Evolutionary conservation across 1,140 invertebrate species (phyloP).

Genomic region (Drosophila burlai): DNA sequence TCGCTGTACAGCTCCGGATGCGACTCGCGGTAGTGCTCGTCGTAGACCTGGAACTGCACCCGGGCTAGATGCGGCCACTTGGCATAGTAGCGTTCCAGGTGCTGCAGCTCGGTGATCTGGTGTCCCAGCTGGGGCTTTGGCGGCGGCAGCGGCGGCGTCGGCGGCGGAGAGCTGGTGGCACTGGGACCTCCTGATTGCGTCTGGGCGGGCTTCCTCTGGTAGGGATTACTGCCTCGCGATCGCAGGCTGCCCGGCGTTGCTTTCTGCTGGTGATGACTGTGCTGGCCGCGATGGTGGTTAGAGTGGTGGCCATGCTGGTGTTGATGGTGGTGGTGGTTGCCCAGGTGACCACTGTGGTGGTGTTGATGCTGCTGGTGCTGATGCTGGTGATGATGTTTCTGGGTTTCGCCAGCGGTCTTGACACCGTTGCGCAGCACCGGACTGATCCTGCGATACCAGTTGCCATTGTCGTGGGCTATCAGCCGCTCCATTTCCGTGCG

Average conservation of each 20-base stretch:
- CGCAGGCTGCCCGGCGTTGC: not conserved
- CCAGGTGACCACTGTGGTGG: conserved; percentile 26
- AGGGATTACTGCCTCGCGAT: conserved; percentile 39
- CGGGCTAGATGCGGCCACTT: conserved; percentile 81
- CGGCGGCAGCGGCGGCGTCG: conserved; percentile 53
- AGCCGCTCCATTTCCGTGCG: conserved; percentile 68
- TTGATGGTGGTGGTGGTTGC: conserved; percentile 34
- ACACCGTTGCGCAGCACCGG: conserved; percentile 71
- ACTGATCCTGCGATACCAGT: conserved; percentile 76
- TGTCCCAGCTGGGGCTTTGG: conserved; percentile 64
- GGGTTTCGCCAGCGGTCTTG: conserved; percentile 33
- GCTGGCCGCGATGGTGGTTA: conserved; percentile 32
- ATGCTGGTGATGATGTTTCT: conserved; percentile 29
- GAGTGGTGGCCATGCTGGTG: conserved; percentile 22
- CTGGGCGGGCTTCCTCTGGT: conserved; percentile 42
- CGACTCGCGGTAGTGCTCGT: conserved; percentile 69
- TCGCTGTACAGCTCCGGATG: conserved; percentile 70
- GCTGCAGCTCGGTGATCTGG: conserved; percentile 77
- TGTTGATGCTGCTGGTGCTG: conserved; percentile 26
- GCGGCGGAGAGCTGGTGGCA: conserved; percentile 6
- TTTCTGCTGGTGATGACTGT: conserved; percentile 45
- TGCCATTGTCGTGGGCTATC: conserved; percentile 65
- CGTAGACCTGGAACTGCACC: conserved; percentile 76
- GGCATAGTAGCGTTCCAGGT: conserved; percentile 77
- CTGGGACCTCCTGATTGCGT: not conserved